Base-by-base conservation (phyloP, 2,797 vertebrate genomes). In the Neoniphon sammara region DNA sequence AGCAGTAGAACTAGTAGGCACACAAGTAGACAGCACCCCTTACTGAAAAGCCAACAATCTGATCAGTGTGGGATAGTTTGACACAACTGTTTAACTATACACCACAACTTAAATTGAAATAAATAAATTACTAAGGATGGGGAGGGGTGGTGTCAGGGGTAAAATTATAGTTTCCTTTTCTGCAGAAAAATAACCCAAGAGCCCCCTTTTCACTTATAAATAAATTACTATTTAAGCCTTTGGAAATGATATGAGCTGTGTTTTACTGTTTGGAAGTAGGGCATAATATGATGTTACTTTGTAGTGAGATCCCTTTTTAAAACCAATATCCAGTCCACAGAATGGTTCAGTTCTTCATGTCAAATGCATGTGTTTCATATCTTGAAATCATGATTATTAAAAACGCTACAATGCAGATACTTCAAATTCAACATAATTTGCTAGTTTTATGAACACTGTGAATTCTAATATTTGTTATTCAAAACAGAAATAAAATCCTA, bases 11-110 rank as follows among this genome's bases (percentile, higher is more conserved):
- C 44, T 30, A 75, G 58, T 39, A 69, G 78, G 75, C 70, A 73
- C 68, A 63, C 20, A 46, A 70, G 50, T 55, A 50, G 65, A 70
- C 49, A 52, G 46, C 65, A 74, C 73, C 56, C 63, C 78, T 82
- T 57, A 82, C 54, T 20, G 39, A 42, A 44, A 21, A 63, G 9
- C 1, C 56, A 47, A 61, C 5, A 21, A 60, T 39, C 2, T n/a
- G 15, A 36, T 58, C 9, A 42, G 14, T 59, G 14, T 49, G 11
- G 27, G 60, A 42, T 12, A 42, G 39, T 4, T 42, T 68, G 30
- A 66, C 15, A 17, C 31, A 36, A 47, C 4, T 27, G 25, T 77
- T 72, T 17, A 39, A 9, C 34, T 8, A 61, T n/a, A 63, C 17
- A 62, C 0, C 21, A 12, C 39, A 42, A 42, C 2, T 58, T 5